Base-by-base conservation (phyloP, 2,888 invertebrate genomes). In the Julus scandinavius region DNA sequence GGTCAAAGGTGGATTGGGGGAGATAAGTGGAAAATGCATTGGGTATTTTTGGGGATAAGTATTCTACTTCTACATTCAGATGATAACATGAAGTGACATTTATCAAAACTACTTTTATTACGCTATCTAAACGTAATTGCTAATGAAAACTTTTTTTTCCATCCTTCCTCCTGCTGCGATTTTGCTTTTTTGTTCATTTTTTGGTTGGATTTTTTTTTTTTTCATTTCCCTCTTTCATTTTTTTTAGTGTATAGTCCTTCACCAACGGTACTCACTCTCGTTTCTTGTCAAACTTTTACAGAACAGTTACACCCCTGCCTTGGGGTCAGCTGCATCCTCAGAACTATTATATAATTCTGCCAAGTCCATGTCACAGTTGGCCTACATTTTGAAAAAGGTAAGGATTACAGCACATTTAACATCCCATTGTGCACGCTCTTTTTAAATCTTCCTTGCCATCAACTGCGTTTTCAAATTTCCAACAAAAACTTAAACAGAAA, bases 271-370 rank as follows among this genome's bases (percentile, higher is more conserved):
- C 63, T 63, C 63, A 63, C 63, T 63, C 63, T 63, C 63, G n/a
- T 63, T 63, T 63, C 63, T 63, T 63, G 63, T 63, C n/a, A 63
- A 63, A 63, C 63, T 17, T 63, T 63, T 63, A 5, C 63, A 63
- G 63, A 63, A 63, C 63, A 63, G n/a, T 1, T 63, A 63, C 63
- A 63, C 63, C 63, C 63, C 63, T 63, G 63, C 63, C 63, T 49
- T 63, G 63, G 63, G n/a, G 63, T 63, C n/a, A 63, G 63, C 63
- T 63, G 63, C 63, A 45, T 45, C 45, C 45, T 17, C 63, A 63
- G 63, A 63, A 63, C 63, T n/a, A 4, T 17, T 63, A 15, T 17
- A n/a, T 63, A 17, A 63, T n/a, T 15, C 63, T 17, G n/a, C 63
- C 63, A 63, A 63, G n/a, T n/a, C 63, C 63, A 63, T 63, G 63